These are phyloP conservation scores for Porites divaricata DNA, from an alignment of 92 coral and sea anemone species.

Conservation along the genomic window DNA sequence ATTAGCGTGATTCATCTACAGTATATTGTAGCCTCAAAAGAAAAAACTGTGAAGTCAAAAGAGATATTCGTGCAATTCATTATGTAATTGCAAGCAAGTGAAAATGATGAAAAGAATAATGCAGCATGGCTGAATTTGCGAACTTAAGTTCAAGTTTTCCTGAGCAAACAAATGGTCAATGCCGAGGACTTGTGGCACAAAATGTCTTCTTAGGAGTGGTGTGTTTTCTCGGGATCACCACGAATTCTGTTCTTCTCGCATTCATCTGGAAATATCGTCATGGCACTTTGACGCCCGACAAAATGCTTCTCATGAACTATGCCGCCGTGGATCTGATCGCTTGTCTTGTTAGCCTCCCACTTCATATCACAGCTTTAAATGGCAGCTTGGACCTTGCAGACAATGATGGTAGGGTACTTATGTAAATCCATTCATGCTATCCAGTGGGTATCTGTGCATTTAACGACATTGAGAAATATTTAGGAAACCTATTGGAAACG, in stretches of 20 bases:
- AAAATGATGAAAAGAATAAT: neutral
- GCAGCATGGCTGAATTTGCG: neutral
- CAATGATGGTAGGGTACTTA: conserved; percentile 7
- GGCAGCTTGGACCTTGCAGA: conserved; percentile 29
- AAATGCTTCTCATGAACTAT: conserved; percentile 49
- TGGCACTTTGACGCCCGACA: conserved; percentile 50
- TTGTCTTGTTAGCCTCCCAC: conserved; percentile 52
- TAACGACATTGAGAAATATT: too few species aligned
- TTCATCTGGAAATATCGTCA: conserved; percentile 46
- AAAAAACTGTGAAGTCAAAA: too few species aligned
- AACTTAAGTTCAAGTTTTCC: neutral
- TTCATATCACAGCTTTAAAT: conserved; percentile 47
- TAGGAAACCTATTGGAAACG: too few species aligned
- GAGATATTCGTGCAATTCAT: too few species aligned
- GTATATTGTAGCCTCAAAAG: too few species aligned
- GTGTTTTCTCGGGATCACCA: conserved; percentile 34
- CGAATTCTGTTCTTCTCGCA: conserved; percentile 35
- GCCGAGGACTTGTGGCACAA: conserved; percentile 45
- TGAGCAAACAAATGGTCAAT: conserved; percentile 3
- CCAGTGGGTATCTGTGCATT: neutral
- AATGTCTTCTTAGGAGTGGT: conserved; percentile 33
- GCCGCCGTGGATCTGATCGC: conserved; percentile 50
- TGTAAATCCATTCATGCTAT: neutral
- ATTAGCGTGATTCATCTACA: too few species aligned
- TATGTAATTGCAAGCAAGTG: neutral